Evolutionary conservation across 2,888 invertebrate species (phyloP).

Genomic region (Polia nebulosa): DNA sequence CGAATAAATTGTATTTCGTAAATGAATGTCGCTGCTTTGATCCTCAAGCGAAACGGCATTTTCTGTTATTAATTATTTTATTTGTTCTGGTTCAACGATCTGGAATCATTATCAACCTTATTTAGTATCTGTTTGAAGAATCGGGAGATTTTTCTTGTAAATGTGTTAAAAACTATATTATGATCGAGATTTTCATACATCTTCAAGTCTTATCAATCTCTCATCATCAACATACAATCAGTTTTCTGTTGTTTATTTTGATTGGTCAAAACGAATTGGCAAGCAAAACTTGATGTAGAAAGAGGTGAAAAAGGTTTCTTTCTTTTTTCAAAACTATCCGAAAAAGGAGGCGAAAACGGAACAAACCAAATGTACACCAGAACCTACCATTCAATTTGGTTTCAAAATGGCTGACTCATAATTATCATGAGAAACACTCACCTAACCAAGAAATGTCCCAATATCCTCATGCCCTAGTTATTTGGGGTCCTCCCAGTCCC

Average conservation of each 20-base stretch:
- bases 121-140: constrained; percentile 12
- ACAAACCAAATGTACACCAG: too few species aligned
- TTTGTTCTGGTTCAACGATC: constrained; percentile 71
- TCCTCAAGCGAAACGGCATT: constrained; percentile 67
- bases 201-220: too few species aligned
- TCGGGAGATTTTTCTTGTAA: background rate
- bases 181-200: background rate
- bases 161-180: background rate
- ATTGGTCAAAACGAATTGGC: background rate
- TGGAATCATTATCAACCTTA: constrained; percentile 66
- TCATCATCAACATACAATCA: background rate
- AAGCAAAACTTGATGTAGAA: too few species aligned
- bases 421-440: too few species aligned
- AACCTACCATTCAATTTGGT: too few species aligned
- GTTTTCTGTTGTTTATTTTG: background rate
- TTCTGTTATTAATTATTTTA: constrained; percentile 75
- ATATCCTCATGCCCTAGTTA: too few species aligned
- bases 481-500: too few species aligned
- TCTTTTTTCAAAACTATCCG: too few species aligned
- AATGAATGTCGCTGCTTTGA: constrained; percentile 69
- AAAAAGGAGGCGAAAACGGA: too few species aligned
- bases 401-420: too few species aligned
- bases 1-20: constrained; percentile 66
- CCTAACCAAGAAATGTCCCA: too few species aligned
- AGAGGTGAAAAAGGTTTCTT: too few species aligned